Evolutionary conservation across 2,797 vertebrate species (phyloP), one percentile per base, ranked within the genome.

Genomic region (Bothrops alternatus): DNA sequence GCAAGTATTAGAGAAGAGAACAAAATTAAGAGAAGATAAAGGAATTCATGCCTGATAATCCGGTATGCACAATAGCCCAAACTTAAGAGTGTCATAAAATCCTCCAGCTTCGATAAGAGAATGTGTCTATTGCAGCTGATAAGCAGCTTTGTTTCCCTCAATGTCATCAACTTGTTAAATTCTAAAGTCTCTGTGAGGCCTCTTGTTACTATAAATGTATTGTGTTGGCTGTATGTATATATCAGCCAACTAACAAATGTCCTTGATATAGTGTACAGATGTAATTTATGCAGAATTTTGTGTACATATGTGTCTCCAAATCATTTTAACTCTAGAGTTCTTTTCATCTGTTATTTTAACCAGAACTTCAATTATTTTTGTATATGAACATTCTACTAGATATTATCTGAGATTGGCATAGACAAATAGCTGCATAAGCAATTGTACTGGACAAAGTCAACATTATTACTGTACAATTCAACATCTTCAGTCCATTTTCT

Each of bases 21-120:
- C 57, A 90, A 92, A 92, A 90, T 90, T 86, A 65, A 50, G 32
- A 53, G 32, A 89, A 63, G 42, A 92, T 86, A 82, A 88, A 91
- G 58, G 47, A 63, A 85, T 89, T 53, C 42, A 61, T 63, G 69
- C 69, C 28, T 61, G 87, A 61, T 60, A 92, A 88, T 85, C 25
- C 28, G 23, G 73, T 56, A 65, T 53, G 61, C 58, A 86, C n/a
- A 56, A 55, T 26, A 63, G 78, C 42, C 78, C 78, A 47, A 86
- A 82, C 25, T 25, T 78, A n/a, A 55, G 57, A 63, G 50, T 47
- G 91, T 50, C 60, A 63, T 92, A 63, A 92, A 82, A 85, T 63
- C 73, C 57, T 55, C 23, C 18, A 58, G 58, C 50, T 90, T 63
- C 32, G 88, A 92, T 89, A 63, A 92, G 63, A 50, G 42, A 58